phyloP scores from a whole-genome alignment of 2,797 vertebrate genomes.

The Vipera ursinii region DNA sequence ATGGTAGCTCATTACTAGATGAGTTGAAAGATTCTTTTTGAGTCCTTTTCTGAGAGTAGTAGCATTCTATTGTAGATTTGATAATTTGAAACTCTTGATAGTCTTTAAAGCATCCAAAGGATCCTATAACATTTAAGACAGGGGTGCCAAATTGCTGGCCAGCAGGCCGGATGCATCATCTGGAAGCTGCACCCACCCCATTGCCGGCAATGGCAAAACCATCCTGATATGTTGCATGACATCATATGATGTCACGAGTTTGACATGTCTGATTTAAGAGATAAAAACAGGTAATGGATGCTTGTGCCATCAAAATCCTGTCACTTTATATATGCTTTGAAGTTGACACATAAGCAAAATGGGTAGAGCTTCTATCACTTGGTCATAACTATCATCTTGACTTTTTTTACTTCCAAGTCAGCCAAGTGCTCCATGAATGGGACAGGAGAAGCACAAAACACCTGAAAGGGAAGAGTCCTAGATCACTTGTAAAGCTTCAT shows the following conservation, averaged over 20 bases:
- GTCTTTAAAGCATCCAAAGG: not conserved
- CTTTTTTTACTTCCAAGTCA: not conserved
- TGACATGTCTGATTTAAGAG: not conserved
- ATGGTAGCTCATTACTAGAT: not conserved
- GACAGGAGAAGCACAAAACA: slow-evolving; percentile 18
- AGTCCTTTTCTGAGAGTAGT: not conserved
- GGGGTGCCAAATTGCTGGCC: too few species aligned
- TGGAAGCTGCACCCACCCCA: too few species aligned
- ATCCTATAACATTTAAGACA: not conserved
- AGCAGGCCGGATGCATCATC: too few species aligned
- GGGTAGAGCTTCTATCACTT: not conserved
- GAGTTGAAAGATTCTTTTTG: not conserved
- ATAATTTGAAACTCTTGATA: not conserved
- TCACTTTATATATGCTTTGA: not conserved
- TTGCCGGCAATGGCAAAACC: too few species aligned
- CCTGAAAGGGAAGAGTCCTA: slow-evolving; percentile 10
- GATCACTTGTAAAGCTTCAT: slow-evolving; percentile 19
- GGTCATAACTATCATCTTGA: not conserved
- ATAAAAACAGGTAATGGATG: not conserved
- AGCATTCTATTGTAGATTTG: not conserved
- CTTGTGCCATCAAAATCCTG: not conserved
- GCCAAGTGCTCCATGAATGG: slow-evolving; percentile 14
- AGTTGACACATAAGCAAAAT: not conserved
- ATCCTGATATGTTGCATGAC: too few species aligned
- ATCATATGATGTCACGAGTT: too few species aligned